A percentile compares a stretch with the other conserved stretches of the same genome.
phyloP scores from a whole-genome alignment of 2,888 invertebrate species.

The Stegophylla sp. region DNA sequence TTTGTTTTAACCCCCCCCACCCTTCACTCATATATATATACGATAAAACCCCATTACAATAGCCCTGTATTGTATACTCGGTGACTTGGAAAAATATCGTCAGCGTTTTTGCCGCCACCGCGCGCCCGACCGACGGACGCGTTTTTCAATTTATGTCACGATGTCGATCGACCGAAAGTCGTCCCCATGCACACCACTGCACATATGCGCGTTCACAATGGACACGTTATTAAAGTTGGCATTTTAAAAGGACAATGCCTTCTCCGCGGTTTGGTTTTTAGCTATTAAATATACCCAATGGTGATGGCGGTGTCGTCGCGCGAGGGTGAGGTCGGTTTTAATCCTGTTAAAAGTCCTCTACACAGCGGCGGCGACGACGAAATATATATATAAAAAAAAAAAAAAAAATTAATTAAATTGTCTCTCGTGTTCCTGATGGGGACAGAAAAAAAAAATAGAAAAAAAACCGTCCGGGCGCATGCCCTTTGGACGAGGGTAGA shows the following conservation, averaged over 20 bases:
- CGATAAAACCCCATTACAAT: conserved; percentile 47
- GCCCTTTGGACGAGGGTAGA: conserved; percentile 31
- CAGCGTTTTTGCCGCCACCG: conserved; percentile 29
- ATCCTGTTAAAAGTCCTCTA: conserved; percentile 45
- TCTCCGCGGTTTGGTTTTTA: neutral
- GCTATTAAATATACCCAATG: neutral
- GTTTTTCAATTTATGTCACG: conserved; percentile 33
- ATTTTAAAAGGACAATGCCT: conserved; percentile 50
- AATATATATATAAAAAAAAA: conserved; percentile 41
- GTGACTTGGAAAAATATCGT: conserved; percentile 43
- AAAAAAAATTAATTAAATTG: conserved; percentile 53
- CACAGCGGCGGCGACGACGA: conserved; percentile 4
- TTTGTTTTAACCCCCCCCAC: conserved; percentile 47
- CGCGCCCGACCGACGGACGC: conserved; percentile 1
- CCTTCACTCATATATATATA: no score
- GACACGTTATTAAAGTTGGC: conserved; percentile 44
- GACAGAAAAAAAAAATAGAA: neutral
- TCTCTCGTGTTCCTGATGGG: conserved; percentile 6
- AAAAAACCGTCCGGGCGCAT: neutral
- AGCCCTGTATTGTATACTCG: neutral
- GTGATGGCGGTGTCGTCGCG: neutral
- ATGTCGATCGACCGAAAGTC: conserved; percentile 35
- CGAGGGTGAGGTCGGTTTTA: conserved; percentile 19
- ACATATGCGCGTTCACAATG: conserved; percentile 1
- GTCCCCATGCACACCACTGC: no score